Conservation (phyloP, 2,888 invertebrate species). For the Fissipunctia ypsillon region DNA sequence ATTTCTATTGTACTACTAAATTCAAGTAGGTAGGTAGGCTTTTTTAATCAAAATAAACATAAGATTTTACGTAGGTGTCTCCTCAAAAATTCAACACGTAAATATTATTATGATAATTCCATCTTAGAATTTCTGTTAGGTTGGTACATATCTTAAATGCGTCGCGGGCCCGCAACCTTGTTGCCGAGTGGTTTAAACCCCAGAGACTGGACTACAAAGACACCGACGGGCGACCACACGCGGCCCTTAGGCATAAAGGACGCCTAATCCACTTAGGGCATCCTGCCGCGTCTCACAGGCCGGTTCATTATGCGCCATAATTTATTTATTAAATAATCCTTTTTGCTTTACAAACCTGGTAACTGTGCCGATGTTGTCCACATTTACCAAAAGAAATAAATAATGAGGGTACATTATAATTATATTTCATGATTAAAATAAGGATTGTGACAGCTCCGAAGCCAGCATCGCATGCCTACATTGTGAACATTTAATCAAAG, state of each 20-base stretch:
- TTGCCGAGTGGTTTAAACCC: slow-evolving; percentile 3
- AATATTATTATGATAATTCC: slow-evolving; percentile 13
- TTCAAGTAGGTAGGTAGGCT: background rate
- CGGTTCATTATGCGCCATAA: slow-evolving; percentile 64
- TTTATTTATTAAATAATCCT: slow-evolving; percentile 63
- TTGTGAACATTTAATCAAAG: slow-evolving; percentile 8
- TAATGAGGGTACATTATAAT: slow-evolving; percentile 19
- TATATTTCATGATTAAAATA: slow-evolving; percentile 14
- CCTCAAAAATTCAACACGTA: slow-evolving; percentile 5
- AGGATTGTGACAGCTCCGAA: background rate
- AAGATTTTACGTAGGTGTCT: background rate
- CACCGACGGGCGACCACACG: slow-evolving; percentile 36
- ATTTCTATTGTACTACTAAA: background rate
- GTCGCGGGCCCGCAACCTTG: slow-evolving; percentile 14
- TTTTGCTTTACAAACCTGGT: slow-evolving; percentile 42
- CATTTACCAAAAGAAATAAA: slow-evolving; percentile 21
- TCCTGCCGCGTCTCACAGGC: slow-evolving; percentile 40
- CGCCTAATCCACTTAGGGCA: slow-evolving; percentile 64
- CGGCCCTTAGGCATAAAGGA: slow-evolving; percentile 52
- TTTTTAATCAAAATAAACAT: background rate
- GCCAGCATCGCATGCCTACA: background rate
- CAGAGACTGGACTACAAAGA: slow-evolving; percentile 52
- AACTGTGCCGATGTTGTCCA: slow-evolving; percentile 13
- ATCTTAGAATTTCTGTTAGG: slow-evolving; percentile 20
- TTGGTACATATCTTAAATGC: slow-evolving; percentile 7